phyloP scores from a whole-genome alignment of 2,113 vertebrate genomes.

The Hydropotes inermis region DNA sequence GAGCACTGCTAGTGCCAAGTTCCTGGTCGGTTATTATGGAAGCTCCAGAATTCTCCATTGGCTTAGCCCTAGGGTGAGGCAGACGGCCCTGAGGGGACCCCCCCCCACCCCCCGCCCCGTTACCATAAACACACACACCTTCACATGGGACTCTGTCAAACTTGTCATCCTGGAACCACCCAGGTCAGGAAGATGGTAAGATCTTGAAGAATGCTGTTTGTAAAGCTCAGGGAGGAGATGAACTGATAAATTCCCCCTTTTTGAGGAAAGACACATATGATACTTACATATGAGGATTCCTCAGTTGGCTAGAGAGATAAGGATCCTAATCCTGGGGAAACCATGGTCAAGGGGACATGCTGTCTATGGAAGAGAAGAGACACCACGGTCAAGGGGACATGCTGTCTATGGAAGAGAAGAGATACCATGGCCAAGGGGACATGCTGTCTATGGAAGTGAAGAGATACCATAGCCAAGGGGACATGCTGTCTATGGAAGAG shows the following conservation, averaged over 20 bases:
- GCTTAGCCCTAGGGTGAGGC: not conserved
- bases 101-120: fast-evolving
- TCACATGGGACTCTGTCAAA: not conserved
- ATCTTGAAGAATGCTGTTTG: not conserved
- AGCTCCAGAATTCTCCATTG: not conserved
- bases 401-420: not conserved
- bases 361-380: not conserved
- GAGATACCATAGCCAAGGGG: not conserved
- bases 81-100: not conserved
- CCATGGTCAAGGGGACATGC: not conserved
- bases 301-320: not conserved
- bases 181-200: not conserved
- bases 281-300: not conserved
- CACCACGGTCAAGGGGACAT: not conserved
- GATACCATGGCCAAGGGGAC: no score
- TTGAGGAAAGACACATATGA: not conserved
- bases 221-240: not conserved
- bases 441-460: not conserved
- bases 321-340: not conserved
- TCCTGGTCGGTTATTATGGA: not conserved
- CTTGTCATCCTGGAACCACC: not conserved
- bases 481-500: no score
- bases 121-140: not conserved
- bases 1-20: not conserved
- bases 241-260: not conserved